Conservation (phyloP, 2,888 invertebrate genomes). For the Nezara viridula region DNA sequence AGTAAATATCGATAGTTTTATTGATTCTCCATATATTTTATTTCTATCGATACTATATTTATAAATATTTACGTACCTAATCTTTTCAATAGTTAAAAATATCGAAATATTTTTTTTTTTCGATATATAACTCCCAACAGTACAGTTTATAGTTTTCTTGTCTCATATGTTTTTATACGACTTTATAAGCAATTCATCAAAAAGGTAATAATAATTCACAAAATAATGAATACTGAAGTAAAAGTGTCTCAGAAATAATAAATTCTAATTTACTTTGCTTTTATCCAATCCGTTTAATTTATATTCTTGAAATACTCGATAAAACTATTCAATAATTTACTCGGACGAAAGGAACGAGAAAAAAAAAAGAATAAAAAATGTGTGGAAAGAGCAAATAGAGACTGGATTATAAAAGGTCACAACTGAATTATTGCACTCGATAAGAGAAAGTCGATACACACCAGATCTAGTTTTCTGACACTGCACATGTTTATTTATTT, state of each 20-base stretch:
- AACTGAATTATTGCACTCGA: background rate
- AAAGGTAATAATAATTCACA: too few relatives aligned
- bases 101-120: too few relatives aligned
- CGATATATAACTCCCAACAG: too few relatives aligned
- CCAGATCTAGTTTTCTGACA: background rate
- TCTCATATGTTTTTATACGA: too few relatives aligned
- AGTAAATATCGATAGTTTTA: too few relatives aligned
- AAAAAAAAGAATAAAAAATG: background rate
- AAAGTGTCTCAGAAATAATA: background rate
- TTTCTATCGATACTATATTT: too few relatives aligned
- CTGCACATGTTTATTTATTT: background rate
- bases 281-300: background rate
- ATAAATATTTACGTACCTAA: too few relatives aligned
- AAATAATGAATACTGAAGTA: too few relatives aligned
- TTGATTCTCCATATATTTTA: too few relatives aligned
- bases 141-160: too few relatives aligned
- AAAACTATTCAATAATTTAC: background rate
- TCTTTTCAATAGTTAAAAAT: too few relatives aligned
- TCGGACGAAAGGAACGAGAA: background rate
- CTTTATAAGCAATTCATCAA: too few relatives aligned
- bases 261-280: background rate
- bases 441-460: slow-evolving; percentile 6
- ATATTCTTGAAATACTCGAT: background rate
- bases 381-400: background rate
- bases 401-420: background rate